Evolutionary conservation across 2,888 invertebrate genomes (phyloP).

Genomic region (Acleris cristana): DNA sequence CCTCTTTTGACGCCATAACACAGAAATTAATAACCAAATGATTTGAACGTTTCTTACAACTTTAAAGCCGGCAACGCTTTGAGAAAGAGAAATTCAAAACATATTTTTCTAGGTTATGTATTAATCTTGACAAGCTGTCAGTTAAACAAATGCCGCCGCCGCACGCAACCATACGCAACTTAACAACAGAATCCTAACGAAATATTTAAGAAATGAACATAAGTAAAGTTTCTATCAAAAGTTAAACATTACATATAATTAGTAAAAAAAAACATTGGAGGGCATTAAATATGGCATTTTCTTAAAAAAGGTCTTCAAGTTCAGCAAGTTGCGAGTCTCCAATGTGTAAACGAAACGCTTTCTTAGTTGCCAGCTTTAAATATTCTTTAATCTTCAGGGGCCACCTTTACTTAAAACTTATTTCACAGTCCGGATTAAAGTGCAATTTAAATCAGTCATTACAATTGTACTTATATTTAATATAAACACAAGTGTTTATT

Average conservation of each 20-base stretch:
- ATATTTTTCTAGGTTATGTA: slow-evolving; percentile 21
- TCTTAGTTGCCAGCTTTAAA: slow-evolving; percentile 4
- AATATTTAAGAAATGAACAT: neutral
- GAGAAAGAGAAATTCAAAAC: slow-evolving; percentile 16
- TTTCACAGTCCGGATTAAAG: too few relatives aligned
- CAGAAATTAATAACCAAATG: slow-evolving; percentile 9
- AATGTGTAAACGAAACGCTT: slow-evolving; percentile 15
- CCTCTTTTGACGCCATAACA: slow-evolving; percentile 74
- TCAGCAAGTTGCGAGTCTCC: neutral
- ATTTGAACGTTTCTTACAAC: neutral
- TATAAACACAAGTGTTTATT: too few relatives aligned
- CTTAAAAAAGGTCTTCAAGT: too few relatives aligned
- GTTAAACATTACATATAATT: too few relatives aligned
- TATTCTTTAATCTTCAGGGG: neutral
- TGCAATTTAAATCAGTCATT: too few relatives aligned
- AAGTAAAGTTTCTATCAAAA: too few relatives aligned
- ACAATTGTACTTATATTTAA: too few relatives aligned
- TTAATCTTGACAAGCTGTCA: slow-evolving; percentile 1
- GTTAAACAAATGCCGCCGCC: neutral
- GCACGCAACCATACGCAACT: neutral
- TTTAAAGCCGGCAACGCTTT: neutral
- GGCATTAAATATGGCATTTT: too few relatives aligned
- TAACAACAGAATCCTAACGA: slow-evolving; percentile 15
- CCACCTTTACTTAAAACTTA: too few relatives aligned
- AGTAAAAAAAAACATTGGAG: too few relatives aligned